Evolutionary conservation across 2,797 vertebrate species (phyloP), one percentile per base, ranked within the genome.

Genomic region (Lutjanus campechanus): DNA sequence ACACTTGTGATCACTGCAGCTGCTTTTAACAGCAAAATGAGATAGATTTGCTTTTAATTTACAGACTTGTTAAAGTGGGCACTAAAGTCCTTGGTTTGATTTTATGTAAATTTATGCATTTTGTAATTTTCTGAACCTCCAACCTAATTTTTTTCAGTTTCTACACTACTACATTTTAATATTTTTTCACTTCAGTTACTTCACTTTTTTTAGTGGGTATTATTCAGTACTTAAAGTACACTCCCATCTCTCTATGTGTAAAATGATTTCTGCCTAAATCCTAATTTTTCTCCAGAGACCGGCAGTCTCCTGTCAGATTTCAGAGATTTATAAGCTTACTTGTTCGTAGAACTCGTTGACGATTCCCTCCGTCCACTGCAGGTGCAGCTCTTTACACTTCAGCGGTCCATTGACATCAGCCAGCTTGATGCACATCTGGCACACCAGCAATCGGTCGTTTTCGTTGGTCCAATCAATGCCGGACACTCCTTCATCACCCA

Each of bases 371-470:
- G 98, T 99, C 98, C 98, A 99, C 88, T 97, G 97, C 79, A 99
- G 95, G 83, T 99, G 98, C 46, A 99, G 95, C 11, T 98, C 97
- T 87, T 98, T 98, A 93, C 95, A 95, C 77, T 99, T 99, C 56
- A 98, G 95, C 0, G 98, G 98, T 2, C 98, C 98, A 0, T 99
- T 99, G 87, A 99, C 97, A 74, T 99, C 98, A 1, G 98, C 98
- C 79, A 99, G 91, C 76, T 99, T 99, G 90, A 99, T 99, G 89
- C 98, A 99, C 97, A 99, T 99, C 89, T 99, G 98, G 76, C 98
- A 99, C 67, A 99, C 98, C 85, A 99, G 91, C 58, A 99, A 87
- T 64, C 98, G 96, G 80, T 99, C 98, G 0, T 99, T 99, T 92
- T 99, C 98, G 1, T 99, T 99, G 66, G 96, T 94, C 98, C 98